Percentiles rank a stretch among this genome's conserved stretches.
phyloP scores from a whole-genome alignment of 1,140 invertebrate genomes.

The Drosophila oshimai region DNA sequence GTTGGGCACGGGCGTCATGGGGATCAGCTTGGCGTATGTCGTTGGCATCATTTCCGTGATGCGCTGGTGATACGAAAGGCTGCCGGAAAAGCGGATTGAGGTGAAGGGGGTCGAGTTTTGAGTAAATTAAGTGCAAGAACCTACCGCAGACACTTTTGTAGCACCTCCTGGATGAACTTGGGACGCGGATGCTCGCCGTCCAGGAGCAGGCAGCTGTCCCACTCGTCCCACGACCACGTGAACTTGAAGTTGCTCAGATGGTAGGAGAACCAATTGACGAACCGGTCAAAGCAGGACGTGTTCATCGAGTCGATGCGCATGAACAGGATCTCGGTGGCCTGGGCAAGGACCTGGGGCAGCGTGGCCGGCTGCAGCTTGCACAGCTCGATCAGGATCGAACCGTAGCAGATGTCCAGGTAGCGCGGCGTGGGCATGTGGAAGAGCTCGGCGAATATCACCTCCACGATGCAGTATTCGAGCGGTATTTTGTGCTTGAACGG shows the following conservation, averaged over 20 bases:
- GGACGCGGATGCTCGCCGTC: constrained; percentile 96
- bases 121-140: no score
- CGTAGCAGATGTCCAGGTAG: constrained; percentile 96
- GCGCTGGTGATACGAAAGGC: constrained; percentile 97
- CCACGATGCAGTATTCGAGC: constrained; percentile 98
- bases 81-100: constrained; percentile 78
- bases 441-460: constrained; percentile 97
- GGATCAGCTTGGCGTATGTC: constrained; percentile 92
- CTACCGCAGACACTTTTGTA: constrained; percentile 94
- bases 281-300: constrained; percentile 97
- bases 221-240: constrained; percentile 99
- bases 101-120: no score
- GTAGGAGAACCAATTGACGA: constrained; percentile 99
- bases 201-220: constrained; percentile 92
- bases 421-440: constrained; percentile 95
- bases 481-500: constrained; percentile 97
- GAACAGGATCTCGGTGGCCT: constrained; percentile 98
- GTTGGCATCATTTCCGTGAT: constrained; percentile 96
- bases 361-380: constrained; percentile 98
- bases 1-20: constrained; percentile 89
- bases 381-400: constrained; percentile 97
- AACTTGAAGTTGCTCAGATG: constrained; percentile 99
- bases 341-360: constrained; percentile 98
- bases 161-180: constrained; percentile 97
- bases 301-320: constrained; percentile 98